Evolutionary conservation across 2,113 vertebrate genomes (phyloP).

Genomic region (Bathybates hornii): DNA sequence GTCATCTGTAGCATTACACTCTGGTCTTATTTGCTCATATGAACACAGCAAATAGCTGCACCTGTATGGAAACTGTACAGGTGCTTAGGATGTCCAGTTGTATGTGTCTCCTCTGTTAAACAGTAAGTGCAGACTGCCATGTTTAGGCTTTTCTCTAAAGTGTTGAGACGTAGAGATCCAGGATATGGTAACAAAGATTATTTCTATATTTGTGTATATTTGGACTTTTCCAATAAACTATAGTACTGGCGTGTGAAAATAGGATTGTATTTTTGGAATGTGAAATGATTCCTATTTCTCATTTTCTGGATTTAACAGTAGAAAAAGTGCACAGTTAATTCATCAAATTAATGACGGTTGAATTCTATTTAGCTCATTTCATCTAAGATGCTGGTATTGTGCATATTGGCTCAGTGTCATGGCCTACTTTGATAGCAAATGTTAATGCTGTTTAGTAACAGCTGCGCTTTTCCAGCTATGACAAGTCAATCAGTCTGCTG

Average conservation of each 20-base stretch:
- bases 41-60: background rate
- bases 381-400: background rate
- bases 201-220: background rate
- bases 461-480: background rate
- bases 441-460: background rate
- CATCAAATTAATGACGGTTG: background rate
- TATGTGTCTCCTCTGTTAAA: background rate
- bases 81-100: background rate
- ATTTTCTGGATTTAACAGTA: background rate
- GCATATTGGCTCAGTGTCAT: background rate
- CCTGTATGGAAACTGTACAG: background rate
- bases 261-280: background rate
- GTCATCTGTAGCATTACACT: background rate
- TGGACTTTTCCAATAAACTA: background rate
- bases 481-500: background rate
- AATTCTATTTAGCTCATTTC: background rate
- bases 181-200: background rate
- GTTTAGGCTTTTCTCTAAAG: background rate
- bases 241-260: background rate
- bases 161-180: background rate
- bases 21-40: background rate
- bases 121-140: background rate
- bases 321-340: background rate
- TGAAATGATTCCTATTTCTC: background rate
- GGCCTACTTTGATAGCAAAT: background rate